These are phyloP conservation scores for Hipparchia semele DNA, from an alignment of 2,888 invertebrate species.

Conservation along the genomic window DNA sequence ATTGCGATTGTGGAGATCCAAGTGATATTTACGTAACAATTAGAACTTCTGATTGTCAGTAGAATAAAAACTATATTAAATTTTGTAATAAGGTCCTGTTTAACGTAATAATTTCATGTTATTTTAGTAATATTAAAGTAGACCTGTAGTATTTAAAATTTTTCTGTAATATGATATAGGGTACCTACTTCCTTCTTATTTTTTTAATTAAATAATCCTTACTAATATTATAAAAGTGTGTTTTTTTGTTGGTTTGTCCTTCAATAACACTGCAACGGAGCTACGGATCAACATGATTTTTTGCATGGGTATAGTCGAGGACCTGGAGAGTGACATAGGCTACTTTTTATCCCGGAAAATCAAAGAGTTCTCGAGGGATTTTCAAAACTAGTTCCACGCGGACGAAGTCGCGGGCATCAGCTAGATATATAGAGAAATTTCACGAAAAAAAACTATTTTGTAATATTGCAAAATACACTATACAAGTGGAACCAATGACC, in stretches of 20 bases:
- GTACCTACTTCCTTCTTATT: neutral
- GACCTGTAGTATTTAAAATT: neutral
- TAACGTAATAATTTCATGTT: neutral
- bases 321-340: too few relatives aligned
- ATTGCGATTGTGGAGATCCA: constrained; percentile 8
- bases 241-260: too few relatives aligned
- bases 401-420: too few relatives aligned
- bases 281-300: too few relatives aligned
- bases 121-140: neutral
- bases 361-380: too few relatives aligned
- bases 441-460: neutral
- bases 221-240: neutral
- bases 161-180: neutral
- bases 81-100: neutral
- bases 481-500: neutral
- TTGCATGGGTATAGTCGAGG: too few relatives aligned
- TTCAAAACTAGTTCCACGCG: too few relatives aligned
- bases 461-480: constrained; percentile 8
- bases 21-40: constrained; percentile 42
- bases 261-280: too few relatives aligned
- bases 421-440: neutral
- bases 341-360: too few relatives aligned
- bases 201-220: neutral
- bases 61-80: constrained; percentile 10
- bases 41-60: constrained; percentile 33